These are phyloP conservation scores for Montipora efflorescens DNA, from an alignment of 64 coral and sea anemone species.

Conservation along the genomic window DNA sequence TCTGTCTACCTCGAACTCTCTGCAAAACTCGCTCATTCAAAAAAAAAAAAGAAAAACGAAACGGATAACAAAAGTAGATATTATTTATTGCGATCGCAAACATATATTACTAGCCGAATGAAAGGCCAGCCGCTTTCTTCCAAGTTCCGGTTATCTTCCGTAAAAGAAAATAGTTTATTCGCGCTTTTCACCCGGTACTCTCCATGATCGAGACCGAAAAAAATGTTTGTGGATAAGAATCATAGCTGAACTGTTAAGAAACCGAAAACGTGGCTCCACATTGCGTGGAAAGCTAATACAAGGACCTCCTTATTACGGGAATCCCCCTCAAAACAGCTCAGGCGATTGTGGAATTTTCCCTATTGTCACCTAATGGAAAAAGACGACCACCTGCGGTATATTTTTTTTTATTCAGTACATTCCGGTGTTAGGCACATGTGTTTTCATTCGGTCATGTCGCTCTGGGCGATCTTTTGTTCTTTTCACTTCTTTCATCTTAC, in stretches of 20 bases:
- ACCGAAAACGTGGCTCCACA: constrained; percentile 2
- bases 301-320: constrained; percentile 21
- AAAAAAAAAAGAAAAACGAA: neutral
- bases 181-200: neutral
- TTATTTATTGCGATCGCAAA: too few relatives aligned
- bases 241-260: neutral
- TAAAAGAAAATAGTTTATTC: neutral
- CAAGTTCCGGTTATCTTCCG: constrained; percentile 15
- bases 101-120: neutral
- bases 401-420: neutral
- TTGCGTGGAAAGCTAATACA: constrained; percentile 27
- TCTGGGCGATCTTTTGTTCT: too few relatives aligned
- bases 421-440: too few relatives aligned
- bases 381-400: constrained; percentile 16
- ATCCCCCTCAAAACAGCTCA: constrained; percentile 24
- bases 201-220: neutral
- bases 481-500: too few relatives aligned
- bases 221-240: neutral
- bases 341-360: neutral
- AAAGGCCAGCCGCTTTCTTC: neutral
- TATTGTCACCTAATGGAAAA: neutral
- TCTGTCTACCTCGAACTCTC: too few relatives aligned
- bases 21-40: too few relatives aligned
- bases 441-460: neutral
- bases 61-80: neutral